These are phyloP conservation scores for Cephus spinipes DNA, from an alignment of 2,888 invertebrate species.

Conservation along the genomic window DNA sequence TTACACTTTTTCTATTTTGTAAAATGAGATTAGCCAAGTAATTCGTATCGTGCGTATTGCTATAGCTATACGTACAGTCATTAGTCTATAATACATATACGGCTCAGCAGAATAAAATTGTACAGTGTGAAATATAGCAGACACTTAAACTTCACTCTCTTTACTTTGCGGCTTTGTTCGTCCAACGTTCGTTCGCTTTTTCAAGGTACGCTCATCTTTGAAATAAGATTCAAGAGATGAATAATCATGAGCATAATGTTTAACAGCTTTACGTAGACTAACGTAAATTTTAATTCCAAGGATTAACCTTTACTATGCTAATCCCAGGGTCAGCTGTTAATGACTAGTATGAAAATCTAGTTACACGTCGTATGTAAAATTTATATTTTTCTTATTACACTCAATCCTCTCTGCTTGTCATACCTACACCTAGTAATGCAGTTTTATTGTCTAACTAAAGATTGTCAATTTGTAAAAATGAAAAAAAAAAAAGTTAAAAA, in stretches of 20 bases:
- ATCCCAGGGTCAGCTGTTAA: background rate
- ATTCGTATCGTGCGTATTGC: background rate
- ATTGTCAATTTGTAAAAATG: too few relatives aligned
- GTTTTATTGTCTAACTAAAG: background rate
- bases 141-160: background rate
- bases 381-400: background rate
- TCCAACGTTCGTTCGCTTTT: background rate
- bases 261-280: background rate
- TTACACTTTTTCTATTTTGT: too few relatives aligned
- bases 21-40: background rate
- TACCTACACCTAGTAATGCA: background rate
- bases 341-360: background rate
- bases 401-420: background rate
- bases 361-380: background rate
- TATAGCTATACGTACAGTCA: background rate
- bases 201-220: background rate
- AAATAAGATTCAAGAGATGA: background rate
- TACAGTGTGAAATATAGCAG: background rate
- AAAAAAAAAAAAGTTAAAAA: background rate
- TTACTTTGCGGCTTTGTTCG: background rate
- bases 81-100: background rate
- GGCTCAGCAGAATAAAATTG: background rate
- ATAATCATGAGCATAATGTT: background rate
- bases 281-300: background rate
- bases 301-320: background rate